Evolutionary conservation across 2,797 vertebrate genomes (phyloP), one percentile per base, ranked within the genome.

Genomic region (Benthosema pterotum): DNA sequence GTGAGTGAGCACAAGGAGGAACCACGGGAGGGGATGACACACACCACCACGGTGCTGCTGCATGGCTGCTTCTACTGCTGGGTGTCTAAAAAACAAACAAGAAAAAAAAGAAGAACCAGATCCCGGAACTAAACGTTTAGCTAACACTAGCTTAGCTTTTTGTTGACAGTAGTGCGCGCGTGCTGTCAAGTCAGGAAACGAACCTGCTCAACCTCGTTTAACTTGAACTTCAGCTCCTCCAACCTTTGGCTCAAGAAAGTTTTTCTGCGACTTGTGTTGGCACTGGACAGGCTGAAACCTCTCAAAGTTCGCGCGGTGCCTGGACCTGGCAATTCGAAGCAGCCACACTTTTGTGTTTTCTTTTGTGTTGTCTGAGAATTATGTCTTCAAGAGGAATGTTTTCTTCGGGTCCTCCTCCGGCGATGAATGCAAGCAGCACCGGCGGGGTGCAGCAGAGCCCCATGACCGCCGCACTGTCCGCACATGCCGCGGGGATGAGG

Each of bases 311-410:
- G 32, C 8, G 32, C 2, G 32, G 32, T 38, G 32, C 32, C n/a
- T n/a, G n/a, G n/a, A n/a, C n/a, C n/a, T n/a, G n/a, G n/a, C n/a
- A n/a, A n/a, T 38, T 38, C 32, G 32, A 38, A 38, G 0, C 7
- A 38, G 0, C 7, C 32, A 38, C 32, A 74, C 74, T 80, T 73
- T 65, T 16, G 69, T 71, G 69, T 75, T 83, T 79, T 79, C 75
- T 67, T 46, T 13, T 7, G 46, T 71, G 22, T 25, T 25, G 53
- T n/a, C n/a, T n/a, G 54, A 46, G 8, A 28, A 58, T 61, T n/a
- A 94, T 94, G 92, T 71, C 92, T 86, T 90, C 91, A 11, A 91
- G 91, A 85, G 89, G 88, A 72, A 79, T 82, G 61, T 94, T 93
- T 76, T 43, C 32, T 1, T 38, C 89, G 17, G 78, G 79, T 72